A percentile compares a stretch with the other conserved stretches of the same genome.
Conservation (phyloP, 2,888 invertebrate genomes). For the Agapostemon virescens region DNA sequence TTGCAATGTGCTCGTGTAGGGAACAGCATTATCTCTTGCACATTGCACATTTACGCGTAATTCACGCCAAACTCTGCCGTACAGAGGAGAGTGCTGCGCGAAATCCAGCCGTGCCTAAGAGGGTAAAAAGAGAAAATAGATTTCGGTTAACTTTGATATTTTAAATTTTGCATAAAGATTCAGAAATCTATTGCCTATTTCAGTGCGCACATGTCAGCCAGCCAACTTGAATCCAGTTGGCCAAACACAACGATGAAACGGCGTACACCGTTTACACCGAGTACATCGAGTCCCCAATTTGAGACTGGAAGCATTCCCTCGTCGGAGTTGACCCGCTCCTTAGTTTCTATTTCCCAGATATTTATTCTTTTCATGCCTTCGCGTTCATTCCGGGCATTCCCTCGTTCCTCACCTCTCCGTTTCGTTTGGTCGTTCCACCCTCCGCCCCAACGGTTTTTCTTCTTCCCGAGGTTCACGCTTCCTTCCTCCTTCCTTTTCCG, state of each 20-base stretch:
- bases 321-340: slow-evolving; percentile 11
- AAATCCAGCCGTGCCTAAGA: too few species aligned
- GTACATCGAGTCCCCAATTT: not conserved
- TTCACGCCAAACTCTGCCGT: too few species aligned
- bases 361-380: slow-evolving; percentile 16
- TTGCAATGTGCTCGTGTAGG: too few species aligned
- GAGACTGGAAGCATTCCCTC: not conserved
- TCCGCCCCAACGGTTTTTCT: slow-evolving; percentile 17
- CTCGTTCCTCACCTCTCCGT: slow-evolving; percentile 11
- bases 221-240: not conserved
- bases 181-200: not conserved
- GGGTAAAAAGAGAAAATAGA: too few species aligned
- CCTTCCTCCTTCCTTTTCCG: slow-evolving; percentile 33
- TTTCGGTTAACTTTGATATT: not conserved
- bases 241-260: not conserved
- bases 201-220: not conserved
- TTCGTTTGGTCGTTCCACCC: slow-evolving; percentile 9
- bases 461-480: slow-evolving; percentile 23
- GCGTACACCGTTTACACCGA: not conserved
- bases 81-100: too few species aligned
- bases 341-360: slow-evolving; percentile 15
- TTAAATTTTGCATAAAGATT: not conserved
- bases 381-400: slow-evolving; percentile 15
- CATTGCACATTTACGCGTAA: too few species aligned
- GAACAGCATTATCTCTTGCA: too few species aligned